Evolutionary conservation across 2,888 invertebrate species (phyloP).

Genomic region (Macropis europaea): DNA sequence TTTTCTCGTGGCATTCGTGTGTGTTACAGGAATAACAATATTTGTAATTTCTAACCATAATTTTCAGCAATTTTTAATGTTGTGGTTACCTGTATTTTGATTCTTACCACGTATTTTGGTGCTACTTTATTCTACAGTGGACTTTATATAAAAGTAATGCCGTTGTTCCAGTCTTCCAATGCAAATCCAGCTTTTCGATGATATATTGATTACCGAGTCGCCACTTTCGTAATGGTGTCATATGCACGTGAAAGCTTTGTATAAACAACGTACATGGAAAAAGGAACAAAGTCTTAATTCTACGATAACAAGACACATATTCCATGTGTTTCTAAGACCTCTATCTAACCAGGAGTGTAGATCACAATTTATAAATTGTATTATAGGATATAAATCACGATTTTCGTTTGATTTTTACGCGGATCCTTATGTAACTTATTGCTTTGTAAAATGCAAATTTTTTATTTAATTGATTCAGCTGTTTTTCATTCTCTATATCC

Average conservation of each 20-base stretch:
- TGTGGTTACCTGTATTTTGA: constrained; percentile 46
- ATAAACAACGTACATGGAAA: constrained; percentile 2
- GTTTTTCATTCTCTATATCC: neutral
- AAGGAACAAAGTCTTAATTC: constrained; percentile 30
- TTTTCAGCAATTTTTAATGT: constrained; percentile 49
- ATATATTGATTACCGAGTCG: neutral
- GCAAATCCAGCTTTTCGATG: constrained; percentile 34
- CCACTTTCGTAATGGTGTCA: neutral
- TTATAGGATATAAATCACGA: constrained; percentile 49
- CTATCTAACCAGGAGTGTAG: constrained; percentile 23
- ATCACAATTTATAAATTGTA: constrained; percentile 43
- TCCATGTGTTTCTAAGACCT: constrained; percentile 37
- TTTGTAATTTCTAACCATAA: constrained; percentile 59
- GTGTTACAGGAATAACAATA: constrained; percentile 28
- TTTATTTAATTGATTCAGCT: constrained; percentile 77
- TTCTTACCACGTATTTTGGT: constrained; percentile 46
- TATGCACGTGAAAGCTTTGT: neutral
- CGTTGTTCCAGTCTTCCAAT: constrained; percentile 62
- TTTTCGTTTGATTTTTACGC: constrained; percentile 60
- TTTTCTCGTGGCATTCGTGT: constrained; percentile 9
- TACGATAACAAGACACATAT: constrained; percentile 20
- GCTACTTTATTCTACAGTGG: constrained; percentile 46
- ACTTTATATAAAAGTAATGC: constrained; percentile 33
- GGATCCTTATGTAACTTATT: constrained; percentile 78
- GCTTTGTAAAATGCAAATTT: constrained; percentile 80